phyloP scores from a whole-genome alignment of 2,797 vertebrate genomes.

The Emys orbicularis region DNA sequence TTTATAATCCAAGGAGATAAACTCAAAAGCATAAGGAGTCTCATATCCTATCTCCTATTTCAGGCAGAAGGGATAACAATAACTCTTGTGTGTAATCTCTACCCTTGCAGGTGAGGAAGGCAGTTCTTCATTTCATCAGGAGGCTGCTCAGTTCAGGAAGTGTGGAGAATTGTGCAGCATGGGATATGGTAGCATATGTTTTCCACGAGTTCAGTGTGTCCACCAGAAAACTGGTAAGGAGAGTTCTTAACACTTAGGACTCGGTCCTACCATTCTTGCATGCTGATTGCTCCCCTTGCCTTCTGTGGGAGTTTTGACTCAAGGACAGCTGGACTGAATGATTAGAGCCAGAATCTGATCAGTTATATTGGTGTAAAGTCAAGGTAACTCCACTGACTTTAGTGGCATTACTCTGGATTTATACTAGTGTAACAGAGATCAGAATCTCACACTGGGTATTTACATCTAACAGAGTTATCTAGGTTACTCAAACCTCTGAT shows the following conservation, averaged over 20 bases:
- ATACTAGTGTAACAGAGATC: too few relatives aligned
- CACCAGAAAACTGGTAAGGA: not conserved
- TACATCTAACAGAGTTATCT: too few relatives aligned
- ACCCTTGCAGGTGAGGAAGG: not conserved
- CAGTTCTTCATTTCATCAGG: not conserved
- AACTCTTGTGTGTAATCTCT: not conserved
- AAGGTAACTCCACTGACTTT: not conserved
- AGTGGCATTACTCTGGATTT: not conserved
- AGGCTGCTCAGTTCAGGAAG: not conserved
- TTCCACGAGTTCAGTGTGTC: not conserved
- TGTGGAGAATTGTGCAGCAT: not conserved
- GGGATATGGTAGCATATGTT: conserved; percentile 27
- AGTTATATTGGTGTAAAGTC: too few relatives aligned
- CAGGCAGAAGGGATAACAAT: too few relatives aligned
- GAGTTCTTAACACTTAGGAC: not conserved
- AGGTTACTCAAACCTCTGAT: too few relatives aligned
- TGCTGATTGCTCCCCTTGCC: too few relatives aligned
- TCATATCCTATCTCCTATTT: too few relatives aligned
- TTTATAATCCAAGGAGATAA: too few relatives aligned
- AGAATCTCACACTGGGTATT: too few relatives aligned
- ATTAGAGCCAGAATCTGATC: too few relatives aligned
- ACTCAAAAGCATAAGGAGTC: too few relatives aligned
- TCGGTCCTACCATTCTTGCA: not conserved
- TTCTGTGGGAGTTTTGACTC: not conserved
- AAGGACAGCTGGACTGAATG: too few relatives aligned